Conservation (phyloP, 2,797 vertebrate genomes). For the Melopsittacus undulatus region DNA sequence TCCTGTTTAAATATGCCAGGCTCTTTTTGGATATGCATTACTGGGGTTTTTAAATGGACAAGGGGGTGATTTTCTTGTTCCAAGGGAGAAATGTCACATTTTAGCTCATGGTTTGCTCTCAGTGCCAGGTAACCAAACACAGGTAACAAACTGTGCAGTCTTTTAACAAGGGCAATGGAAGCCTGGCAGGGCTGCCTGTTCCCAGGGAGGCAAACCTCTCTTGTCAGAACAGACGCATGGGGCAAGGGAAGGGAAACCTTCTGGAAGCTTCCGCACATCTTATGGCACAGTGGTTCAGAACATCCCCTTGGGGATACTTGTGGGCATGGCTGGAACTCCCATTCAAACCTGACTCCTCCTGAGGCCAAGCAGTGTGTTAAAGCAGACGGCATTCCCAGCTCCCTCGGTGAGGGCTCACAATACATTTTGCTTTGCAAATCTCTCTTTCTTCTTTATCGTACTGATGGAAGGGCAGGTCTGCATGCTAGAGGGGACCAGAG, state of each 20-base stretch:
- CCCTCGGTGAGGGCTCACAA: not conserved
- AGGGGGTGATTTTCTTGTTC: not conserved
- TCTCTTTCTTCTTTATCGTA: not conserved
- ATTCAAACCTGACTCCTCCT: not conserved
- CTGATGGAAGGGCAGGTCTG: not conserved
- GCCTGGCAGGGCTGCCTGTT: not conserved
- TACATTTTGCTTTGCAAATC: not conserved
- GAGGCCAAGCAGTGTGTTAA: not conserved
- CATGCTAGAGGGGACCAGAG: not conserved
- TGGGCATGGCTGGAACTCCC: not conserved
- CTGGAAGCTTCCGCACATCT: not conserved
- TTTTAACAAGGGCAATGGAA: not conserved
- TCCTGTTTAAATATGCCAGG: slow-evolving; percentile 18
- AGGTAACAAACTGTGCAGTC: not conserved
- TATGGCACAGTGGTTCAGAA: not conserved
- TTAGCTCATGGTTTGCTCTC: not conserved
- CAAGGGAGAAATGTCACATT: not conserved
- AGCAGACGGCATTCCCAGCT: not conserved
- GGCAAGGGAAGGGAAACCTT: not conserved
- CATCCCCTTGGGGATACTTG: not conserved
- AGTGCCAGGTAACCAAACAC: not conserved
- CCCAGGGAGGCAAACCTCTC: not conserved
- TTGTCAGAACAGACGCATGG: not conserved
- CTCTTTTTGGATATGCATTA: not conserved
- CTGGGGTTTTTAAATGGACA: not conserved